Conservation (phyloP, 1,140 invertebrate genomes). For the Lasioglossum baleicum region DNA sequence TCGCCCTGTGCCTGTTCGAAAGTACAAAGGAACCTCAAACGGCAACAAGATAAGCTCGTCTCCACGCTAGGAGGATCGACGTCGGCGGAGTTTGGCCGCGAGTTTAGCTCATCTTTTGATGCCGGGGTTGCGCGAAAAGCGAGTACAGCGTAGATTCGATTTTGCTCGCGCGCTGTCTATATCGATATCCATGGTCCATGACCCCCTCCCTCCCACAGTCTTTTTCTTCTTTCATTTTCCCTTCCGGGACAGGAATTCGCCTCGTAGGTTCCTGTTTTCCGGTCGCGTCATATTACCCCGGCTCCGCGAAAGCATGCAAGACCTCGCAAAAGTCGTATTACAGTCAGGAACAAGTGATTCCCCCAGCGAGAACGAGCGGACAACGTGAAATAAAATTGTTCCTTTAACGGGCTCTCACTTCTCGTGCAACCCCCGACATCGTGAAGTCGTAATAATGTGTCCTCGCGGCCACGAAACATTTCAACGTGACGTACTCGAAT, state of each 20-base stretch:
- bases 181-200: slow-evolving; percentile 24
- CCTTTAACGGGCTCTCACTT: background rate
- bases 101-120: slow-evolving; percentile 44
- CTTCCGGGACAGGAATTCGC: slow-evolving; percentile 19
- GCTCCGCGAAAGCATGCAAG: no score
- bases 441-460: background rate
- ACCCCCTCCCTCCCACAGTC: background rate
- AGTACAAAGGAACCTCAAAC: slow-evolving; percentile 40
- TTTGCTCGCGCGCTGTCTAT: slow-evolving; percentile 23
- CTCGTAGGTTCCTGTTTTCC: slow-evolving; percentile 34
- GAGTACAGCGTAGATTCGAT: slow-evolving; percentile 45
- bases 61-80: slow-evolving; percentile 32
- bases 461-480: no score
- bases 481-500: no score
- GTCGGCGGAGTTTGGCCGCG: slow-evolving; percentile 35
- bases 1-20: slow-evolving; percentile 8
- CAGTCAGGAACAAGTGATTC: background rate
- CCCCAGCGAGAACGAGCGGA: background rate
- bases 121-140: slow-evolving; percentile 39
- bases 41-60: slow-evolving; percentile 47
- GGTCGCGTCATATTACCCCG: slow-evolving; percentile 13
- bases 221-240: slow-evolving; percentile 4
- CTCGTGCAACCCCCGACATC: background rate
- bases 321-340: background rate
- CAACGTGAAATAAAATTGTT: background rate